Conservation (phyloP, 1,140 invertebrate species). For the Euwallacea fornicatus region DNA sequence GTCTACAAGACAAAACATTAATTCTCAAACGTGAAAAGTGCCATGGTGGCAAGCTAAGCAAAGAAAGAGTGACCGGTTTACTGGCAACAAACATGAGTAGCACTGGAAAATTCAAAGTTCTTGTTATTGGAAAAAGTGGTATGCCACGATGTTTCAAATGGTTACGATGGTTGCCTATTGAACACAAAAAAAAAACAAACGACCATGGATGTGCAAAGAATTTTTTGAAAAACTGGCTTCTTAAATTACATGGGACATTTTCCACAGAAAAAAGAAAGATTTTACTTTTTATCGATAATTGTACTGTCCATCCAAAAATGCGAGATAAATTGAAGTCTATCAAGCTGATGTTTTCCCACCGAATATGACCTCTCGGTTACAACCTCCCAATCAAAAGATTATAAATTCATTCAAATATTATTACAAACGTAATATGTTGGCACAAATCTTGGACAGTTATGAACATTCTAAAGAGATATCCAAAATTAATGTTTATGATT, state of each 20-base stretch:
- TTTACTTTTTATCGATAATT: slow-evolving; percentile 57
- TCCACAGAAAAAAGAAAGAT: slow-evolving; percentile 52
- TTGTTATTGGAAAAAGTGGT: slow-evolving; percentile 56
- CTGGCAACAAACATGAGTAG: slow-evolving; percentile 53
- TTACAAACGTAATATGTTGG: slow-evolving; percentile 28
- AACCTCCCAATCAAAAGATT: slow-evolving; percentile 32
- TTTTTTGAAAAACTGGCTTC: slow-evolving; percentile 42
- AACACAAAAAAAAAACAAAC: slow-evolving; percentile 53
- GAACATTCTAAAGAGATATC: neutral
- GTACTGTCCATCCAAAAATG: slow-evolving; percentile 45
- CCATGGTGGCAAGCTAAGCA: slow-evolving; percentile 52
- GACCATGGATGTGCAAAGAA: slow-evolving; percentile 54
- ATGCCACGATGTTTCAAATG: slow-evolving; percentile 55
- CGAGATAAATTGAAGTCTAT: slow-evolving; percentile 39
- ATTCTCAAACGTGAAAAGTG: slow-evolving; percentile 42
- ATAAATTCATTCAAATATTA: slow-evolving; percentile 26
- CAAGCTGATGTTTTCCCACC: slow-evolving; percentile 6
- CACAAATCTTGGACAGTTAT: slow-evolving; percentile 18
- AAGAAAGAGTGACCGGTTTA: slow-evolving; percentile 53
- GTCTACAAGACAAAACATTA: slow-evolving; percentile 51
- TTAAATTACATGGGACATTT: slow-evolving; percentile 49
- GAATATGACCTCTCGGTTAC: slow-evolving; percentile 29
- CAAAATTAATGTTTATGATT: neutral
- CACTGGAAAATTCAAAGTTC: slow-evolving; percentile 53
- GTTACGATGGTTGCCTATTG: slow-evolving; percentile 45